phyloP scores from a whole-genome alignment of 2,113 vertebrate species.

The Indri indri region DNA sequence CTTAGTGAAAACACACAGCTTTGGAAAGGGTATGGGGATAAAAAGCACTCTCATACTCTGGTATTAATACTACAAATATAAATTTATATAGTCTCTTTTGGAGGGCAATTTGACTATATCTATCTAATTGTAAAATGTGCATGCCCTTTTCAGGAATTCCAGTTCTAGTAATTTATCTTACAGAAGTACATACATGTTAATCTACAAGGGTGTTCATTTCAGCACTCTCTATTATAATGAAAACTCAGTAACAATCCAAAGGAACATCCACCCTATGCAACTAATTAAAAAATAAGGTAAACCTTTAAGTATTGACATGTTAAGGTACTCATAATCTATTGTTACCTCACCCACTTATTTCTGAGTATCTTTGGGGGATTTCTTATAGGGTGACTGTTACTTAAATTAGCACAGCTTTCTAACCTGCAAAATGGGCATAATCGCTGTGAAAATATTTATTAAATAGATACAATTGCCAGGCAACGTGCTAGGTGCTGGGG shows the following conservation, averaged over 20 bases:
- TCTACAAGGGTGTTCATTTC: neutral
- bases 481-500: neutral
- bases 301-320: neutral
- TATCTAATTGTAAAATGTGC: neutral
- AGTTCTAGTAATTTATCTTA: conserved; percentile 27
- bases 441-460: neutral
- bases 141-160: neutral
- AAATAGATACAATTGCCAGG: conserved; percentile 4
- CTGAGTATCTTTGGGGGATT: neutral
- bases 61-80: neutral
- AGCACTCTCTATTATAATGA: neutral
- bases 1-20: neutral
- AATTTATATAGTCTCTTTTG: conserved; percentile 11
- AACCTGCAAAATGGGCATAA: conserved; percentile 14
- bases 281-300: neutral
- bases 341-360: neutral
- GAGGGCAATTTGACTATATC: neutral
- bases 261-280: neutral
- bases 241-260: conserved; percentile 36
- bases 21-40: neutral
- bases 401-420: neutral
- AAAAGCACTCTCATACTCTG: neutral
- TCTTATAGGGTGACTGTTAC: neutral
- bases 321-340: neutral
- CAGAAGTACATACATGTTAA: neutral